Conservation (phyloP, 2,888 invertebrate genomes). For the Steinernema carpocapsae region DNA sequence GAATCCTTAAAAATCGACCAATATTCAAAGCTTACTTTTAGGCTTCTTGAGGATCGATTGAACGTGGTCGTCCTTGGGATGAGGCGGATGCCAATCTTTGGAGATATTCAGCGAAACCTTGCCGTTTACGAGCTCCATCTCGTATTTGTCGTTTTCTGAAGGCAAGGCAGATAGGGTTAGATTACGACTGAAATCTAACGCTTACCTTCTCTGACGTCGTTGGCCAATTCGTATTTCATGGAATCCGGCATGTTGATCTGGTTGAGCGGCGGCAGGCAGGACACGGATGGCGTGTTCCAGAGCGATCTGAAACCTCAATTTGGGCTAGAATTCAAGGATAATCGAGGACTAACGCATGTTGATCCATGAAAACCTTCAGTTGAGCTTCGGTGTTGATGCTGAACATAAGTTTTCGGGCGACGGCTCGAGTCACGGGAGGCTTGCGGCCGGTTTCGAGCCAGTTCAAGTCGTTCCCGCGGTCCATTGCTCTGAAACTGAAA, state of each 20-base stretch:
- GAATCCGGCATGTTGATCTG: conserved; percentile 4
- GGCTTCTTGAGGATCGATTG: conserved; percentile 1
- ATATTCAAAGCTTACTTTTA: background rate
- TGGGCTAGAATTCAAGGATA: background rate
- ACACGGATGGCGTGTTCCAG: background rate
- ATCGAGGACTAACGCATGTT: background rate
- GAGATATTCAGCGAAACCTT: background rate
- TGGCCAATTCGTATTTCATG: conserved; percentile 10
- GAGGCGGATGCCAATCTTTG: conserved; percentile 18
- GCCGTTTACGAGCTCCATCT: conserved; percentile 14
- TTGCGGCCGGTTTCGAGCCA: too few relatives aligned
- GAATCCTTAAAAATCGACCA: background rate
- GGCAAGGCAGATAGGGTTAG: background rate
- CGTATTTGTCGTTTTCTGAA: conserved; percentile 19
- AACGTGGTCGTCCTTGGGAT: background rate
- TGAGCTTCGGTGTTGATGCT: background rate
- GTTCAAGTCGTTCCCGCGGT: too few relatives aligned
- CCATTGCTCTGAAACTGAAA: too few relatives aligned
- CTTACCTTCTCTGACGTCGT: conserved; percentile 18
- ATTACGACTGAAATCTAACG: background rate
- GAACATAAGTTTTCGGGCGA: background rate
- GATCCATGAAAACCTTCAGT: background rate
- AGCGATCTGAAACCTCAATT: background rate
- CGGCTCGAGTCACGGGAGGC: too few relatives aligned
- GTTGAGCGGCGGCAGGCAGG: background rate